Evolutionary conservation across 2,797 vertebrate genomes (phyloP), one percentile per base, ranked within the genome.

Genomic region (Lagocephalus sceleratus): DNA sequence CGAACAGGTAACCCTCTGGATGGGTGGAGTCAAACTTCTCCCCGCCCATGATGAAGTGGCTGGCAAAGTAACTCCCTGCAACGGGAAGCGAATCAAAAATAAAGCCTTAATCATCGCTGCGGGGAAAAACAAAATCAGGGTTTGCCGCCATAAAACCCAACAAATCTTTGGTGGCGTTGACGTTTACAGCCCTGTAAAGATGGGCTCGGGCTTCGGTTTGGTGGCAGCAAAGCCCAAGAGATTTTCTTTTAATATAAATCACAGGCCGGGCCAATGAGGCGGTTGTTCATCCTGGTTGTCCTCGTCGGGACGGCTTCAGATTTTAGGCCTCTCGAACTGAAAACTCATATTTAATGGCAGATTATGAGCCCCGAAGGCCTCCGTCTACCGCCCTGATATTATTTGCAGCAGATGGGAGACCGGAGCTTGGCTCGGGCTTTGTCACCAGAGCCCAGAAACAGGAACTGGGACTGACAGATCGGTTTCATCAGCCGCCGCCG

Each of bases 31-130:
- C 96, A 71, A 99, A 99, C 89, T 97, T 99, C 87, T 99, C 96
- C 35, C 96, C 97, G 20, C 97, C 97, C 97, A 99, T 99, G 73
- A 99, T 98, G 88, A 99, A 99, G 86, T 99, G 96, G 80, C 91
- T 98, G 78, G 95, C 96, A 32, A 99, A 99, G 84, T 99, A 99
- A 83, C 93, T 98, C 59, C 97, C 96, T 99, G 76, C 6, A 59
- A 38, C 73, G 32, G 5, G 11, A 35, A 12, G 14, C 1, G 4
- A 2, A 35, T 35, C 32, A 12, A 10, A 35, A 35, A 6, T 14
- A 35, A 35, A 14, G 32, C 14, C 2, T 35, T 35, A 2, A 3
- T 35, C 14, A 35, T 14, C 5, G 5, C 5, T n/a, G 17, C 15
- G 6, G 39, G 3, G 17, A 7, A 40, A 40, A 39, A 16, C 15